phyloP scores from a whole-genome alignment of 2,888 invertebrate species.

The Sicus ferrugineus region DNA sequence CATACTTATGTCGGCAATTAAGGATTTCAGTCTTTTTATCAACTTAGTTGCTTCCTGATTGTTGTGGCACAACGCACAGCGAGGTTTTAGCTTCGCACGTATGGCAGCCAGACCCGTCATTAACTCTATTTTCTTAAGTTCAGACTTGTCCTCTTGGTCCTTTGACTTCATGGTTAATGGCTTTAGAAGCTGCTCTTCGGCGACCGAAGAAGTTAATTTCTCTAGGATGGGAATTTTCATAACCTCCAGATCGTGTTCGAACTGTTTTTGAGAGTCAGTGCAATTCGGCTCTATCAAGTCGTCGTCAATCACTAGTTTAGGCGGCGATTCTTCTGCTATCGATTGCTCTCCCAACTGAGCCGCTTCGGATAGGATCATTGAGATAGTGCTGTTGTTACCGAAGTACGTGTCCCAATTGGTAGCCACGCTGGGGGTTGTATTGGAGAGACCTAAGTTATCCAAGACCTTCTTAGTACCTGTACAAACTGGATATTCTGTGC shows the following conservation, averaged over 20 bases:
- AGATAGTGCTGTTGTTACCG: constrained; percentile 37
- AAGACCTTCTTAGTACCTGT: constrained; percentile 65
- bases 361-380: constrained; percentile 43
- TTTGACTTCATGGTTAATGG: background rate
- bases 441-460: constrained; percentile 53
- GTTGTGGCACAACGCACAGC: constrained; percentile 39
- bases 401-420: too few species aligned
- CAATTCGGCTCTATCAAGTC: constrained; percentile 42
- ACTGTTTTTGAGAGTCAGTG: constrained; percentile 48
- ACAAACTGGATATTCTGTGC: constrained; percentile 64
- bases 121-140: background rate
- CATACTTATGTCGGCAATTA: constrained; percentile 43
- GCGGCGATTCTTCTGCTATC: constrained; percentile 43
- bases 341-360: constrained; percentile 43
- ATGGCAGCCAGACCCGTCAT: constrained; percentile 38
- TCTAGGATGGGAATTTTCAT: constrained; percentile 51
- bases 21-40: constrained; percentile 46
- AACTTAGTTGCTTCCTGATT: constrained; percentile 44
- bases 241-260: constrained; percentile 51
- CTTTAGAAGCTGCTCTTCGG: too few species aligned
- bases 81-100: constrained; percentile 39
- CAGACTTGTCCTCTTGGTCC: background rate
- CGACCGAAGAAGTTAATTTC: constrained; percentile 42
- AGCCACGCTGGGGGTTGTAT: constrained; percentile 46
- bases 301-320: constrained; percentile 51